Evolutionary conservation across 2,113 vertebrate genomes (phyloP), one percentile per base, ranked within the genome.

Genomic region (Erpornis zantholeuca): DNA sequence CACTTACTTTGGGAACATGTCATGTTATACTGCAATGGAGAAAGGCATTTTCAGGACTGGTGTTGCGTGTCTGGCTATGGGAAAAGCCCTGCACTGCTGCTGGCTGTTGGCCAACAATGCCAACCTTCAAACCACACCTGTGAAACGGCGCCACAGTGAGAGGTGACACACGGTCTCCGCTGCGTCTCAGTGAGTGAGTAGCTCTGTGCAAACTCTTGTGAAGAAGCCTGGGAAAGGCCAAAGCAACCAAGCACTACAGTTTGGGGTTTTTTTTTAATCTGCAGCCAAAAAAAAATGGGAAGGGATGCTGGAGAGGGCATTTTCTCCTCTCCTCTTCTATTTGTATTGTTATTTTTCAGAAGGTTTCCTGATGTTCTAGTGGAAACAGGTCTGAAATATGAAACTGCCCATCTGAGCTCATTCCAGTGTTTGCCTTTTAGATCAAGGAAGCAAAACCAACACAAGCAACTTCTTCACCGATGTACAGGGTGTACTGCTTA

Each of bases 101-200:
- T 76, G 70, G 71, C 71, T 94, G 42, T 64, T 95, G 95, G 86
- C 92, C 94, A 87, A 89, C 81, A 88, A 70, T 50, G 42, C 42
- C 1, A 1, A 90, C 93, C 91, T 95, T 92, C 94, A 81, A 94
- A 92, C 81, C 90, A 59, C 92, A 92, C 29, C 75, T 88, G 82
- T 86, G 59, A 76, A 78, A 83, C 47, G 63, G 57, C 1, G 2
- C 70, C 20, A 4, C 7, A 2, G 64, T 11, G 57, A 94, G 80
- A 86, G 77, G 76, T 80, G 66, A 59, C 87, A 68, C 75, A 63
- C 0, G 29, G 57, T 38, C 71, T 69, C 33, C 4, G 9, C 85
- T 65, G n/a, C 49, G 68, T 40, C 92, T 90, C 90, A 86, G 42
- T 11, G 40, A 78, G 80, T n/a, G 52, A 71, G 64, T 23, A 90